Conservation (phyloP, 2,888 invertebrate species). For the Parapristionchus giblindavisi region DNA sequence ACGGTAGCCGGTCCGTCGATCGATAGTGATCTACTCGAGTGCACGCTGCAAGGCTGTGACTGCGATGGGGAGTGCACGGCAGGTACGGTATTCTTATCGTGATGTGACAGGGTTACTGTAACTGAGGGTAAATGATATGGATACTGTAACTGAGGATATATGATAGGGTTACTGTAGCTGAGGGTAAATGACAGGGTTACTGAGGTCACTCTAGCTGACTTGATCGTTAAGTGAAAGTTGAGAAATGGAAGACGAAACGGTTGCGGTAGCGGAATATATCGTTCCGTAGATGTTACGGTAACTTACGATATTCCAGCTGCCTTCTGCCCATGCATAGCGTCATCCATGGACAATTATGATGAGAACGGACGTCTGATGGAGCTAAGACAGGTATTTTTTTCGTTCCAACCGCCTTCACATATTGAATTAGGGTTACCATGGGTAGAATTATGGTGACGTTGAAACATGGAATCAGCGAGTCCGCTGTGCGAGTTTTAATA, state of each 20-base stretch:
- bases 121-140: not conserved
- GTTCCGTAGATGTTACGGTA: too few species aligned
- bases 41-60: conserved; percentile 55
- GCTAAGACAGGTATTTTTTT: conserved; percentile 26
- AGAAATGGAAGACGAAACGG: not conserved
- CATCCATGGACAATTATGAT: conserved; percentile 38
- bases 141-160: too few species aligned
- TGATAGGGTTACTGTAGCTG: not conserved
- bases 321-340: conserved; percentile 32
- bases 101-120: too few species aligned
- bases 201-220: not conserved
- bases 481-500: too few species aligned
- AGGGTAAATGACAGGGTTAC: not conserved
- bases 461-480: too few species aligned
- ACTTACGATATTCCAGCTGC: conserved; percentile 5
- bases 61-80: conserved; percentile 53
- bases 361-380: conserved; percentile 38
- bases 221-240: not conserved
- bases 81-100: not conserved
- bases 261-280: not conserved
- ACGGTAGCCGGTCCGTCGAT: conserved; percentile 49
- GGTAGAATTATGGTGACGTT: too few species aligned
- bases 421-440: too few species aligned
- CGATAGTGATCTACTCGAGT: conserved; percentile 45
- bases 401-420: too few species aligned